These are phyloP conservation scores for Lampropteryx suffumata DNA, from an alignment of 2,888 invertebrate genomes.

Conservation along the genomic window DNA sequence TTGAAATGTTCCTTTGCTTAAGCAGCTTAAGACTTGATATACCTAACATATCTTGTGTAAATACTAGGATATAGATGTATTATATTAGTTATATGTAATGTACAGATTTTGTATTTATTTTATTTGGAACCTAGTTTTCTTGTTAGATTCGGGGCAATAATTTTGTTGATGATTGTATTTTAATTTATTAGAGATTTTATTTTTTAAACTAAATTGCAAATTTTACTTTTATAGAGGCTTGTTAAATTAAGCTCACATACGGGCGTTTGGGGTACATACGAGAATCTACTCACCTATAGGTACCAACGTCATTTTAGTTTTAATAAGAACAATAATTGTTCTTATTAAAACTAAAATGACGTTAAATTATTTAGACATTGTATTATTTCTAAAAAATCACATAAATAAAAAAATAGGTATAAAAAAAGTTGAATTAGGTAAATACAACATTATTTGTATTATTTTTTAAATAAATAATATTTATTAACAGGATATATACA, in stretches of 20 bases:
- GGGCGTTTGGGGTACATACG: neutral
- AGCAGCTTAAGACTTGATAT: constrained; percentile 72
- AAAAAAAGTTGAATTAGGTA: too few species aligned
- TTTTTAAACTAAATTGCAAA: constrained; percentile 46
- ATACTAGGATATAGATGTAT: constrained; percentile 76
- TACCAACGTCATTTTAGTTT: too few species aligned
- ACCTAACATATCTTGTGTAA: constrained; percentile 77
- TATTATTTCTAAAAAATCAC: too few species aligned
- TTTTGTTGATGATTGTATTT: constrained; percentile 63
- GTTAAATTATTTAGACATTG: too few species aligned
- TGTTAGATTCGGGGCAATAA: constrained; percentile 67
- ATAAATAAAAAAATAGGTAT: too few species aligned
- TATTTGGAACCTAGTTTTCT: constrained; percentile 32
- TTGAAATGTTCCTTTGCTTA: constrained; percentile 66
- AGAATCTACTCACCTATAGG: neutral
- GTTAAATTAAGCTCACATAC: neutral
- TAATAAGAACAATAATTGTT: too few species aligned
- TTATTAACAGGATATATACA: too few species aligned
- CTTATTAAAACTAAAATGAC: too few species aligned
- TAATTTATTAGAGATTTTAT: constrained; percentile 46
- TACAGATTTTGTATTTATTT: constrained; percentile 63
- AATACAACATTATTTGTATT: too few species aligned
- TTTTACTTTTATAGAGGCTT: constrained; percentile 16
- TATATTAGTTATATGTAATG: constrained; percentile 72
- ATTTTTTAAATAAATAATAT: too few species aligned